phyloP scores from a whole-genome alignment of 2,888 invertebrate species.

The Hyposoter dolosus region DNA sequence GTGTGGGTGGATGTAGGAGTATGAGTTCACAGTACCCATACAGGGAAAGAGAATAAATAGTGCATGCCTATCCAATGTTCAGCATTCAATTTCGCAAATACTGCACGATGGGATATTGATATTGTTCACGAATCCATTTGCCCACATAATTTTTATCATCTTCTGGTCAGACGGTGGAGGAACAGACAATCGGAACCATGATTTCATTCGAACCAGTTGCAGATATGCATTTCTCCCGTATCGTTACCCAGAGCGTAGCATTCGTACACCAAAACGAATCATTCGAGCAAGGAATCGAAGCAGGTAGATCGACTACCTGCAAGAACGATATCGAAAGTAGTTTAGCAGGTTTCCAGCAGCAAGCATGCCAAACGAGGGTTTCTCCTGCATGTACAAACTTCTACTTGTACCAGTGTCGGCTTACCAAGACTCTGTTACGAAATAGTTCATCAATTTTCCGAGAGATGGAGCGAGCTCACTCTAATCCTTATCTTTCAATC shows the following conservation, averaged over 20 bases:
- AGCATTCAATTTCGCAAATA: conserved; percentile 12
- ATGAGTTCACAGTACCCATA: neutral
- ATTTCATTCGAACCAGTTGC: neutral
- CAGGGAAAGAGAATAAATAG: conserved; percentile 1
- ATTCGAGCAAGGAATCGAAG: conserved; percentile 23
- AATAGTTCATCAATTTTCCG: conserved; percentile 73
- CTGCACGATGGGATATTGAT: neutral
- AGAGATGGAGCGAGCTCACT: conserved; percentile 75
- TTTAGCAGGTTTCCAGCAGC: conserved; percentile 74
- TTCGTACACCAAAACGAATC: conserved; percentile 11
- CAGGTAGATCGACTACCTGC: conserved; percentile 65
- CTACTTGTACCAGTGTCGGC: conserved; percentile 68
- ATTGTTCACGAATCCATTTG: neutral
- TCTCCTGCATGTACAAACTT: conserved; percentile 66
- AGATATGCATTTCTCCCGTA: neutral
- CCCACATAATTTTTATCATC: neutral
- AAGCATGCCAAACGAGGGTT: conserved; percentile 59
- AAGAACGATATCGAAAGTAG: conserved; percentile 72
- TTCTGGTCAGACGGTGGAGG: neutral
- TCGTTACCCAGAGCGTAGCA: conserved; percentile 1
- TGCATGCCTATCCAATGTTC: conserved; percentile 1
- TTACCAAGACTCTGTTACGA: conserved; percentile 71
- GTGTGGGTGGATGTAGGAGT: conserved; percentile 68
- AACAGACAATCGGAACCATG: neutral
- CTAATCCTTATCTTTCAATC: conserved; percentile 10